Evolutionary conservation across 2,113 vertebrate genomes (phyloP).

Genomic region (Clarias gariepinus): DNA sequence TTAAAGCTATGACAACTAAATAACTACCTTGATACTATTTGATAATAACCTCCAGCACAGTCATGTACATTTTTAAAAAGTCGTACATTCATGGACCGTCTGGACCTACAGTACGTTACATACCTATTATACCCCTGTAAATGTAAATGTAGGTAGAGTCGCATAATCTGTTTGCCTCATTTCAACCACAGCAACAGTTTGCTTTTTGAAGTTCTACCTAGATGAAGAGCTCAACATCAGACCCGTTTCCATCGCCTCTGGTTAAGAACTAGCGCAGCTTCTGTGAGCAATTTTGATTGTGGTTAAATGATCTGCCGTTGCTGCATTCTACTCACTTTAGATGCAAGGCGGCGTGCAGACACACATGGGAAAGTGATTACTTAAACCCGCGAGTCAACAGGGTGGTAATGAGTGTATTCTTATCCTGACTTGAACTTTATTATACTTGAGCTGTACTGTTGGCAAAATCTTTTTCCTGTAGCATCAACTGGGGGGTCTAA

Average conservation of each 20-base stretch:
- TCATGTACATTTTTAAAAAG: too few relatives aligned
- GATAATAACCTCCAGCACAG: not conserved
- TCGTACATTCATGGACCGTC: not conserved
- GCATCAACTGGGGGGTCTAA: not conserved
- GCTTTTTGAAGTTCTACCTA: not conserved
- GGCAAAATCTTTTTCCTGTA: not conserved
- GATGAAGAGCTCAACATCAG: not conserved
- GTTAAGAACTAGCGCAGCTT: not conserved
- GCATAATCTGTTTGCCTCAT: not conserved
- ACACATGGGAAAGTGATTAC: constrained; percentile 33
- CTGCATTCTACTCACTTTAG: constrained; percentile 21
- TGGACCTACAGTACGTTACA: not conserved
- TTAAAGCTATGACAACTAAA: not conserved
- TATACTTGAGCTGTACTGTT: not conserved
- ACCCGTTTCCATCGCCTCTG: not conserved
- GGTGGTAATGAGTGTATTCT: constrained; percentile 25
- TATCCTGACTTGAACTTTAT: constrained; percentile 6
- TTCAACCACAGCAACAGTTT: not conserved
- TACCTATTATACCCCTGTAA: not conserved
- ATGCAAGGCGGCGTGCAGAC: not conserved
- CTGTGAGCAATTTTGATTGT: not conserved
- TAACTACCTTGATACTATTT: not conserved
- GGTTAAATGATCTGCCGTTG: constrained; percentile 23
- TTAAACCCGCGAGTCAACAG: constrained; percentile 23
- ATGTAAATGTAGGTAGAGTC: not conserved